phyloP scores from a whole-genome alignment of 2,888 invertebrate species.

The Phania funesta region DNA sequence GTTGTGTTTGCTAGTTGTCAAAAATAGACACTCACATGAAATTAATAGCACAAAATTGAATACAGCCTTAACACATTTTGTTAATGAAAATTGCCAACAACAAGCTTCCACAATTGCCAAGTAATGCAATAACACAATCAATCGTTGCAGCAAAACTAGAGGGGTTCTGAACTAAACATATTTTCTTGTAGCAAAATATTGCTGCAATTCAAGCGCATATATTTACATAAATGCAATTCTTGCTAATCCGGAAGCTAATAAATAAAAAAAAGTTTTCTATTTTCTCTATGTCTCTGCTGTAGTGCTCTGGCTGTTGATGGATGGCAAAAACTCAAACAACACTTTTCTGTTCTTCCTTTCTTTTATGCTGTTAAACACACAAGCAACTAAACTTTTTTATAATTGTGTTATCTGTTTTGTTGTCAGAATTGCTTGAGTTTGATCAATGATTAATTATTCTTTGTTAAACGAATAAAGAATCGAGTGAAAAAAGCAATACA shows the following conservation, averaged over 20 bases:
- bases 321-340: slow-evolving; percentile 23
- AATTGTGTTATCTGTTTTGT: background rate
- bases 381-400: background rate
- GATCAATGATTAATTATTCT: slow-evolving; percentile 45
- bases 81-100: too few relatives aligned
- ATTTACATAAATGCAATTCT: slow-evolving; percentile 16
- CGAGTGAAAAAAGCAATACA: background rate
- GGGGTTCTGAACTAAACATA: too few relatives aligned
- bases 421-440: slow-evolving; percentile 13
- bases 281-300: background rate
- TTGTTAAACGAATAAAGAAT: slow-evolving; percentile 2
- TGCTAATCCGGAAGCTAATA: slow-evolving; percentile 65
- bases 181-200: background rate
- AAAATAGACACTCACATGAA: too few relatives aligned
- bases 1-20: too few relatives aligned
- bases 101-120: too few relatives aligned
- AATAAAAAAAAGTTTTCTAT: background rate
- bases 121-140: too few relatives aligned
- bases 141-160: too few relatives aligned
- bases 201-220: too few relatives aligned
- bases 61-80: too few relatives aligned
- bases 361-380: slow-evolving; percentile 4
- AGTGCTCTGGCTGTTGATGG: slow-evolving; percentile 20
- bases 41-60: too few relatives aligned
- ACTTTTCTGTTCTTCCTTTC: background rate